Conservation (phyloP, 2,113 vertebrate genomes). For the Chloropsis cyanopogon region DNA sequence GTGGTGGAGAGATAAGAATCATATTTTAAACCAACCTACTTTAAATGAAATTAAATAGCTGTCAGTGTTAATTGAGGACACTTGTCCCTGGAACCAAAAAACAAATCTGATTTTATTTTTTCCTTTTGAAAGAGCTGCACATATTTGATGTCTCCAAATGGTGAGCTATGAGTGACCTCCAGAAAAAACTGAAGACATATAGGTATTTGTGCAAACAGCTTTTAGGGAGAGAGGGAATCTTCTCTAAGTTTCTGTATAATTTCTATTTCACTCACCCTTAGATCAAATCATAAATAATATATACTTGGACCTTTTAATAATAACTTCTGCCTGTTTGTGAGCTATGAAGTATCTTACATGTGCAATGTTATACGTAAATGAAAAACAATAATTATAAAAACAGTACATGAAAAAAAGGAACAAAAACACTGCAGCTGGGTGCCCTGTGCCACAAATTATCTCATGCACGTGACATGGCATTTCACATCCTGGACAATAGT, state of each 20-base stretch:
- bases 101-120: background rate
- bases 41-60: constrained; percentile 54
- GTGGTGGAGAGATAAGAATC: background rate
- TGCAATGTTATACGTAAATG: background rate
- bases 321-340: background rate
- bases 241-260: background rate
- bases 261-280: background rate
- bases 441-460: background rate
- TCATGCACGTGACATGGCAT: background rate
- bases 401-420: rapidly evolving
- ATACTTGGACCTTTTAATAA: background rate
- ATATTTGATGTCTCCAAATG: background rate
- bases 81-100: background rate
- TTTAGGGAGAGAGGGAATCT: background rate
- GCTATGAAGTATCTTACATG: background rate
- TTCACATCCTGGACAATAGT: background rate
- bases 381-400: background rate
- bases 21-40: constrained; percentile 44
- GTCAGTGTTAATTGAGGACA: constrained; percentile 46
- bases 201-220: background rate
- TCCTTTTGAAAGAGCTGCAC: background rate
- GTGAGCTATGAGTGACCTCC: background rate
- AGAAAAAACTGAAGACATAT: background rate
- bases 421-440: background rate
- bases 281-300: background rate